These are phyloP conservation scores for Monarcha castaneiventris DNA, from an alignment of 2,113 vertebrate genomes.

Conservation along the genomic window DNA sequence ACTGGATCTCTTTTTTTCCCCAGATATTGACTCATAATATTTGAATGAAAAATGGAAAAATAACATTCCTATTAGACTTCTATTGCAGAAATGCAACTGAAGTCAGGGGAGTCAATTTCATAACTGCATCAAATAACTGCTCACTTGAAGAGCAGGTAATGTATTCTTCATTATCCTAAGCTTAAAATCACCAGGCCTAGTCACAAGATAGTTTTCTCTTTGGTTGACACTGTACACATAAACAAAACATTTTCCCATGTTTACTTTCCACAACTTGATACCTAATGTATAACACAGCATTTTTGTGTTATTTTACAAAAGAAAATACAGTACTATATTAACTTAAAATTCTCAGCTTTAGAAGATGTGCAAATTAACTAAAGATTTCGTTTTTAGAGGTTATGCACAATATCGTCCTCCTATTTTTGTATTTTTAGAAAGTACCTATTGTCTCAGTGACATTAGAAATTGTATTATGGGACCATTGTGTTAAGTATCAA, in stretches of 20 bases:
- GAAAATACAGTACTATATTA: background rate
- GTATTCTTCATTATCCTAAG: background rate
- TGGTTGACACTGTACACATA: background rate
- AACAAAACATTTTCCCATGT: background rate
- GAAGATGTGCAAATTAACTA: background rate
- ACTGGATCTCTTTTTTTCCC: background rate
- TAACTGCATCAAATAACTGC: background rate
- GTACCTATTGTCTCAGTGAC: background rate
- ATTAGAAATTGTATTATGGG: background rate
- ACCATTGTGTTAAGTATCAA: background rate
- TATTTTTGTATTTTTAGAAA: background rate
- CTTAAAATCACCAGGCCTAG: background rate
- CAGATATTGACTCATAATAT: background rate
- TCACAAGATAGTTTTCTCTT: background rate
- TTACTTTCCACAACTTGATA: background rate
- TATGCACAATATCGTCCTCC: background rate
- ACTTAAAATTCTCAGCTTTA: background rate
- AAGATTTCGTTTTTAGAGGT: background rate
- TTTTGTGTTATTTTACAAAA: background rate
- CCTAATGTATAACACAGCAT: background rate
- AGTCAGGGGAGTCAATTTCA: background rate
- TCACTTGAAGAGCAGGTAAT: background rate
- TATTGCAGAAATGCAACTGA: background rate
- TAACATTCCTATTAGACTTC: background rate
- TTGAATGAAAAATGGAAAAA: background rate